A percentile compares a stretch with the other conserved stretches of the same genome.
phyloP scores from a whole-genome alignment of 2,113 vertebrate species.

The Astatoreochromis straeleni region DNA sequence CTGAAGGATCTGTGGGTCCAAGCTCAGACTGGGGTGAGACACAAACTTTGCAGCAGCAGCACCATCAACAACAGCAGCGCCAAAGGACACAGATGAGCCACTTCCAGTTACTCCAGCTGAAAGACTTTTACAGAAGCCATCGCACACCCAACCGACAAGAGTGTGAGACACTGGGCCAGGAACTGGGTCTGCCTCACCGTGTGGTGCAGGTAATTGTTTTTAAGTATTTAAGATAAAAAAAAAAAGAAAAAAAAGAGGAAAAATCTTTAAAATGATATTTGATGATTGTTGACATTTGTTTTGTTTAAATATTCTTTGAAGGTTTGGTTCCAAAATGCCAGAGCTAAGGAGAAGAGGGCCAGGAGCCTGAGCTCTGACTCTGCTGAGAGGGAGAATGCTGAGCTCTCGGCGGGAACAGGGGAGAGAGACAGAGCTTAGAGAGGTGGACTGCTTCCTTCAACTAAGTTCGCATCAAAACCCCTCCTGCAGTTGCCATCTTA shows the following conservation, averaged over 20 bases:
- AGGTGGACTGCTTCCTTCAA: conserved; percentile 19
- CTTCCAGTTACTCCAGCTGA: conserved; percentile 76
- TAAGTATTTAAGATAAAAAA: neutral
- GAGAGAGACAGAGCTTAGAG: conserved; percentile 78
- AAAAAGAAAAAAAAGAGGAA: neutral
- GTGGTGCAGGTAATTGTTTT: conserved; percentile 80
- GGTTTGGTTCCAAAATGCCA: conserved; percentile 97
- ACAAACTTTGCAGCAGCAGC: conserved; percentile 76
- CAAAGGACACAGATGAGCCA: conserved; percentile 77
- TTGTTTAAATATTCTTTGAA: conserved; percentile 3
- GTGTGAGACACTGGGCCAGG: conserved; percentile 91
- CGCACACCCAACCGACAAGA: conserved; percentile 89
- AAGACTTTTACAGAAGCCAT: conserved; percentile 67
- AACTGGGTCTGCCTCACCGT: conserved; percentile 95
- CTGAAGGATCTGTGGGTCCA: conserved; percentile 85
- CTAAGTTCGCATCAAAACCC: conserved; percentile 11
- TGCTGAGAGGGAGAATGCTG: conserved; percentile 63
- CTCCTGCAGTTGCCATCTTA: conserved; percentile 18
- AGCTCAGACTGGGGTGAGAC: conserved; percentile 83
- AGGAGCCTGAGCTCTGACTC: conserved; percentile 70
- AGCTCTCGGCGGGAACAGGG: conserved; percentile 80
- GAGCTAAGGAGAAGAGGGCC: conserved; percentile 94
- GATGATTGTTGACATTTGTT: neutral
- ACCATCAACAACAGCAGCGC: conserved; percentile 76
- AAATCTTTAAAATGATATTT: neutral